Evolutionary conservation across 1,140 invertebrate genomes (phyloP).

Genomic region (Halesus radiatus): DNA sequence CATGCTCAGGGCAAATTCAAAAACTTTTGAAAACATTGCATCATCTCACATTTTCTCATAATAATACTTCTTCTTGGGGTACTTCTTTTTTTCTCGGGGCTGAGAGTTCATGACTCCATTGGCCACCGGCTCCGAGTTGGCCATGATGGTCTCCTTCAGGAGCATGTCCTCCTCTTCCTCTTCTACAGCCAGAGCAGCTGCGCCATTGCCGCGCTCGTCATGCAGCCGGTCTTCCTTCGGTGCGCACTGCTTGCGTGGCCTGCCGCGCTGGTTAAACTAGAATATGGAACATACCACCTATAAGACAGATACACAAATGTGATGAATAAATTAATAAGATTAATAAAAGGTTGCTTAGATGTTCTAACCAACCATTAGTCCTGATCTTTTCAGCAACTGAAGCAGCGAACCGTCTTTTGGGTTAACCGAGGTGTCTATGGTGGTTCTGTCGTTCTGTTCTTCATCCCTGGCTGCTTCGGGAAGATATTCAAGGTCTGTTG

Average conservation of each 20-base stretch:
- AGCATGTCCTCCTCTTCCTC: constrained; percentile 66
- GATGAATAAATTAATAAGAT: no score
- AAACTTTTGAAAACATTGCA: no score
- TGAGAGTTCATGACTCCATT: constrained; percentile 66
- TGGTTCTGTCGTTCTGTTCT: constrained; percentile 21
- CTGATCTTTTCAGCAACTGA: constrained; percentile 42
- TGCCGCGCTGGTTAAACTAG: constrained; percentile 3
- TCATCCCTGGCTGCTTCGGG: constrained; percentile 11
- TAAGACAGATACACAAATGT: no score
- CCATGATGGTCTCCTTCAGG: constrained; percentile 67
- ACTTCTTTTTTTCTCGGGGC: constrained; percentile 60
- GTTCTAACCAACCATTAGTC: not conserved
- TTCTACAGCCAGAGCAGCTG: no score
- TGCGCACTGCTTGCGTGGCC: not conserved
- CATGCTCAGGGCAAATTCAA: no score
- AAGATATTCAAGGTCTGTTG: constrained; percentile 41
- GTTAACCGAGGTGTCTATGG: constrained; percentile 35
- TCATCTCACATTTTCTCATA: constrained; percentile 68
- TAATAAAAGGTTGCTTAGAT: no score
- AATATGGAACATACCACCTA: not conserved
- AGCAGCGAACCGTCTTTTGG: constrained; percentile 43
- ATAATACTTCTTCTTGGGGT: constrained; percentile 64
- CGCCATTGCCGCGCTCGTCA: not conserved
- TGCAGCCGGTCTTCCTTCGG: not conserved
- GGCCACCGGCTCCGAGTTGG: constrained; percentile 66